Conservation (phyloP, 2,113 vertebrate genomes). For the Synodontis membranacea region DNA sequence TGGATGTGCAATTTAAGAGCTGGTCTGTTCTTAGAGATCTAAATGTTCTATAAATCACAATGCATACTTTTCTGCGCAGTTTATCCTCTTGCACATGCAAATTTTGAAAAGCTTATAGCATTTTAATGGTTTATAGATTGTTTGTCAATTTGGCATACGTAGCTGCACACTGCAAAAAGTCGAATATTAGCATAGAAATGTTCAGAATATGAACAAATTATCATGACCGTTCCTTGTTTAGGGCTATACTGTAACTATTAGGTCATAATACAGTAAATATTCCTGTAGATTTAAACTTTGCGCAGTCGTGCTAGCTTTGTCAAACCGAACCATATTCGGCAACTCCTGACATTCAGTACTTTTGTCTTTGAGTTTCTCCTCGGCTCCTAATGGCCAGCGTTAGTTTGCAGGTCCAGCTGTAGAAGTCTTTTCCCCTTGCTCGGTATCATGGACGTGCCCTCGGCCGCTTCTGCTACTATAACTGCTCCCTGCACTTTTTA, state of each 20-base stretch:
- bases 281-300: neutral
- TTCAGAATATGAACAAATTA: neutral
- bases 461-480: constrained; percentile 70
- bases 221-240: neutral
- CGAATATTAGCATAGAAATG: neutral
- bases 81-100: neutral
- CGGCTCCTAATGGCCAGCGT: constrained; percentile 35
- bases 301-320: neutral
- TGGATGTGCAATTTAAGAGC: neutral
- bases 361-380: constrained; percentile 29
- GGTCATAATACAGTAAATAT: neutral
- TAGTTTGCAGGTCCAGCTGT: constrained; percentile 65
- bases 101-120: neutral
- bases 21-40: neutral
- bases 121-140: neutral
- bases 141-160: neutral
- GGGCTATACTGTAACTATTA: neutral
- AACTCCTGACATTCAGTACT: neutral
- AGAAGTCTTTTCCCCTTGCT: constrained; percentile 69
- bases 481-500: constrained; percentile 73
- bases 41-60: no score
- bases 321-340: neutral
- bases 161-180: neutral
- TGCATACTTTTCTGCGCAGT: neutral
- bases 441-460: constrained; percentile 69